These are phyloP conservation scores for Ivindomyrus marchei DNA, from an alignment of 2,113 vertebrate genomes.

Conservation along the genomic window DNA sequence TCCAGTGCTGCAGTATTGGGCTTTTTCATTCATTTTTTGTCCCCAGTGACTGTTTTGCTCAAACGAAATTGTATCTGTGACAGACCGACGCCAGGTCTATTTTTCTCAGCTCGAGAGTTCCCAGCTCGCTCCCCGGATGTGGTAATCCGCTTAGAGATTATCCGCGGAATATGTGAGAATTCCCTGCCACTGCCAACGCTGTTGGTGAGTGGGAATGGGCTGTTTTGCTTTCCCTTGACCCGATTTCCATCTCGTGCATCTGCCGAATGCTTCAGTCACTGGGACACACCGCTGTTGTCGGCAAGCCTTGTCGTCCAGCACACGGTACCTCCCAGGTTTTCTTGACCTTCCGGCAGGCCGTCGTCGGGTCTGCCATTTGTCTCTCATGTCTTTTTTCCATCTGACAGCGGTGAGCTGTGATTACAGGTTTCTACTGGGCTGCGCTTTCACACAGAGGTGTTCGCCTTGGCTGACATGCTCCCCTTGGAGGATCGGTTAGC, in stretches of 20 bases:
- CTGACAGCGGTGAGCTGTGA: slow-evolving; percentile 30
- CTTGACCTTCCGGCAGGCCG: background rate
- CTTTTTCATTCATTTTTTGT: background rate
- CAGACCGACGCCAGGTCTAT: background rate
- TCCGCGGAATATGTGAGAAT: background rate
- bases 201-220: background rate
- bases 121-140: background rate
- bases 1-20: background rate
- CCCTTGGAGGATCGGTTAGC: slow-evolving; percentile 7
- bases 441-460: slow-evolving; percentile 18
- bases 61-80: background rate
- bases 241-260: background rate
- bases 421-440: slow-evolving; percentile 36
- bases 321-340: background rate
- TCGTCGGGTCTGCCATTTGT: background rate
- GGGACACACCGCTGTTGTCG: background rate
- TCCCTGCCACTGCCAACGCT: background rate
- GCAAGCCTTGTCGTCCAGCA: background rate
- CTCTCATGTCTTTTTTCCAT: background rate
- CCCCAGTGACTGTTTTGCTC: background rate
- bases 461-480: slow-evolving; percentile 28
- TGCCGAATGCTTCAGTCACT: background rate
- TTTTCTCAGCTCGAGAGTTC: background rate
- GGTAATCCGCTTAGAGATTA: slow-evolving; percentile 14
- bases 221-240: background rate